phyloP scores from a whole-genome alignment of 2,888 invertebrate species.

The Ornithoptera priamus region DNA sequence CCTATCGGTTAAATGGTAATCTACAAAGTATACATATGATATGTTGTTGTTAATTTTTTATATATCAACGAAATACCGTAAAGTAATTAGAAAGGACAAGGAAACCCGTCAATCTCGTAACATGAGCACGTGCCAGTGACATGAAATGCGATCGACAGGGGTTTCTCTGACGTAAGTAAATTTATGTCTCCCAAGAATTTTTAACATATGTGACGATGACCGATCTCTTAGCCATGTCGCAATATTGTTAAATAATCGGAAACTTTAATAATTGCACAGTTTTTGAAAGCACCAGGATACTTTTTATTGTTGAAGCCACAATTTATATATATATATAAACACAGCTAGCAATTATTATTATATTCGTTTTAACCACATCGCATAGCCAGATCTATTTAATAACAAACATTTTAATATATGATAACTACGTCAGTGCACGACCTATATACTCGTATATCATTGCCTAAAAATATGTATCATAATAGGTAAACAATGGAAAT shows the following conservation, averaged over 20 bases:
- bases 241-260: background rate
- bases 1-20: background rate
- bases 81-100: conserved; percentile 20
- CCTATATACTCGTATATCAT: no score
- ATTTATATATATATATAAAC: background rate
- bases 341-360: no score
- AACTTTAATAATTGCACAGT: background rate
- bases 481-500: no score
- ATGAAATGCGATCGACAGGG: conserved; percentile 21
- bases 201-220: background rate
- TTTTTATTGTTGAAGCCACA: background rate
- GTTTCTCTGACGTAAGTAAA: conserved; percentile 18
- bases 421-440: no score
- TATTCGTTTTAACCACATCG: background rate
- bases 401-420: no score
- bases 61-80: background rate
- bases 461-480: no score
- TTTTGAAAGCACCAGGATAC: background rate
- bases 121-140: conserved; percentile 24
- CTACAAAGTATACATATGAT: background rate
- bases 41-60: conserved; percentile 1
- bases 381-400: background rate
- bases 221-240: background rate
- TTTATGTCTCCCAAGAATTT: conserved; percentile 12
- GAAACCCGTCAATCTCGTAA: conserved; percentile 29